phyloP scores from a whole-genome alignment of 2,113 vertebrate species.

The Anser brachyrhynchus region DNA sequence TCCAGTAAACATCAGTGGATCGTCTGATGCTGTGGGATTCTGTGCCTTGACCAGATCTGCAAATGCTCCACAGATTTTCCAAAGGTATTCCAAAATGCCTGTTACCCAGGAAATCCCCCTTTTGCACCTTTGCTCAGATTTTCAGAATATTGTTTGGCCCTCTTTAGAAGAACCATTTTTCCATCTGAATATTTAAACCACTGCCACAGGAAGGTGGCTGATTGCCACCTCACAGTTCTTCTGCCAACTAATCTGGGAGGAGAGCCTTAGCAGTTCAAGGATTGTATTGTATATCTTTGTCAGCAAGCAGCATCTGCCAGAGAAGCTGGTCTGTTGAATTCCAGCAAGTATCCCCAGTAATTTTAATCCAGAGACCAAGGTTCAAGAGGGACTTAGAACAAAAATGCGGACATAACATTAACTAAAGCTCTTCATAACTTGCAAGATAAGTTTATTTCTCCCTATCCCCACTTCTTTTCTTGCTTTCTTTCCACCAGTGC shows the following conservation, averaged over 20 bases:
- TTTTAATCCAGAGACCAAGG: not conserved
- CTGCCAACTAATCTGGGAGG: not conserved
- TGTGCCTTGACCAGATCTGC: not conserved
- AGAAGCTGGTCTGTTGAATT: not conserved
- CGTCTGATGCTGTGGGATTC: not conserved
- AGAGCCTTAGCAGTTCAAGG: not conserved
- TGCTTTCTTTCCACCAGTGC: not conserved
- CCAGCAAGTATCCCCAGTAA: not conserved
- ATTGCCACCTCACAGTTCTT: not conserved
- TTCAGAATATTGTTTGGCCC: not conserved
- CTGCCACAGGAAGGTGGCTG: not conserved
- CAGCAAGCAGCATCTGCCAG: not conserved
- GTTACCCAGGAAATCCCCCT: not conserved
- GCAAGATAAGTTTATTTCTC: not conserved
- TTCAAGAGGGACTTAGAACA: not conserved
- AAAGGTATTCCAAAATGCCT: not conserved
- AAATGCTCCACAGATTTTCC: not conserved
- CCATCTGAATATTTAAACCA: not conserved
- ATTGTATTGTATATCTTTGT: not conserved
- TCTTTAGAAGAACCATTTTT: not conserved
- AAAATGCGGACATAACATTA: not conserved
- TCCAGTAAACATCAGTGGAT: not conserved
- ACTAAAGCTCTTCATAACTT: not conserved
- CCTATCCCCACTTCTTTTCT: not conserved
- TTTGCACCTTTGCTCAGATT: not conserved